phyloP scores from a whole-genome alignment of 2,113 vertebrate species.

The Bujurquina vittata region DNA sequence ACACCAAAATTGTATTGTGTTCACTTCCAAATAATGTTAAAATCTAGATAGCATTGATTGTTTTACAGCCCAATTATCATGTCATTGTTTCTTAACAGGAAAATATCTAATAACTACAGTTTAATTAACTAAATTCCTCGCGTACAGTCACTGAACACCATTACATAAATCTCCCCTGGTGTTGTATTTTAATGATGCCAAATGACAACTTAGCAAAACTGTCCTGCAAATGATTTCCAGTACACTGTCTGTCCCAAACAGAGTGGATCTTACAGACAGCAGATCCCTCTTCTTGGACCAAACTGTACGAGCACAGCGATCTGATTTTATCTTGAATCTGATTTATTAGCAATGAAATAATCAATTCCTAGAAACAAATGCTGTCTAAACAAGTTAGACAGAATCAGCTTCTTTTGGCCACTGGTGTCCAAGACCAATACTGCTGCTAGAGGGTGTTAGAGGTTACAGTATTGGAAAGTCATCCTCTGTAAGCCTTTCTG shows the following conservation, averaged over 20 bases:
- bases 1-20: background rate
- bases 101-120: too few species aligned
- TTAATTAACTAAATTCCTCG: too few species aligned
- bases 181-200: background rate
- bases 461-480: background rate
- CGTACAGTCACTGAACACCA: too few species aligned
- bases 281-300: background rate
- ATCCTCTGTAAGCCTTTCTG: background rate
- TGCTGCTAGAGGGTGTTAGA: slow-evolving; percentile 11
- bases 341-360: slow-evolving; percentile 29
- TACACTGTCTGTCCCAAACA: background rate
- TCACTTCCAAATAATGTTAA: background rate
- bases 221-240: background rate
- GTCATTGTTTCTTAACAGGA: too few species aligned
- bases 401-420: slow-evolving; percentile 20
- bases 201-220: background rate
- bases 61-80: too few species aligned
- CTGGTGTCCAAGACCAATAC: slow-evolving; percentile 24
- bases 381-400: slow-evolving; percentile 17
- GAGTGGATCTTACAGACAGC: background rate
- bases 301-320: background rate
- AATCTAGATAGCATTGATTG: too few species aligned
- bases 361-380: slow-evolving; percentile 16
- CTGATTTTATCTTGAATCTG: slow-evolving; percentile 10
- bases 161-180: too few species aligned